phyloP scores from a whole-genome alignment of 2,113 vertebrate species.

The Zapornia atra region DNA sequence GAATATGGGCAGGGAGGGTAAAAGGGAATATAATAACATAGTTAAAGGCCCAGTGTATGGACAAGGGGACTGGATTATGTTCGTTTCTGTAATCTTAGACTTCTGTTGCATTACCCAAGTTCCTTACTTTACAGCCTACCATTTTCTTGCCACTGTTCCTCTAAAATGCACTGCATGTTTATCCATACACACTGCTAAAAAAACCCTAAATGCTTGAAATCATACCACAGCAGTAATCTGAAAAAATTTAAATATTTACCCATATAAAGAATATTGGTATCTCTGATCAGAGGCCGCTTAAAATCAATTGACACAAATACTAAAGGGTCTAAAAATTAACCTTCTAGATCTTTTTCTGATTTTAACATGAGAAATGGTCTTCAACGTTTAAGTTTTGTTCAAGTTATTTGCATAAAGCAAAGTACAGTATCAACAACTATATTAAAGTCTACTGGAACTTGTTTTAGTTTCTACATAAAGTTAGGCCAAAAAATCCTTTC shows the following conservation, averaged over 20 bases:
- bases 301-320: neutral
- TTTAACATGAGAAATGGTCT: neutral
- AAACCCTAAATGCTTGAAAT: neutral
- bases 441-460: neutral
- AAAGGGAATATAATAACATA: neutral
- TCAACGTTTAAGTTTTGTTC: neutral
- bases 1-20: fast-evolving
- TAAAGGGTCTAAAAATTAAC: neutral
- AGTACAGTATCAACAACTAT: neutral
- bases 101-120: neutral
- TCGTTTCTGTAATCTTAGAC: neutral
- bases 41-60: neutral
- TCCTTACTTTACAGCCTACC: neutral
- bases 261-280: neutral
- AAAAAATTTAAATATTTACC: neutral
- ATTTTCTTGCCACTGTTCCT: neutral
- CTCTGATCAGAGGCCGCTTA: neutral
- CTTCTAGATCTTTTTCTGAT: neutral
- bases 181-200: neutral
- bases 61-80: neutral
- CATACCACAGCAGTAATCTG: neutral
- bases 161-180: neutral
- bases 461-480: neutral
- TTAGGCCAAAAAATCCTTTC: neutral
- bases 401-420: neutral